Conservation (phyloP, 1,140 invertebrate species). For the Batillaria attramentaria region DNA sequence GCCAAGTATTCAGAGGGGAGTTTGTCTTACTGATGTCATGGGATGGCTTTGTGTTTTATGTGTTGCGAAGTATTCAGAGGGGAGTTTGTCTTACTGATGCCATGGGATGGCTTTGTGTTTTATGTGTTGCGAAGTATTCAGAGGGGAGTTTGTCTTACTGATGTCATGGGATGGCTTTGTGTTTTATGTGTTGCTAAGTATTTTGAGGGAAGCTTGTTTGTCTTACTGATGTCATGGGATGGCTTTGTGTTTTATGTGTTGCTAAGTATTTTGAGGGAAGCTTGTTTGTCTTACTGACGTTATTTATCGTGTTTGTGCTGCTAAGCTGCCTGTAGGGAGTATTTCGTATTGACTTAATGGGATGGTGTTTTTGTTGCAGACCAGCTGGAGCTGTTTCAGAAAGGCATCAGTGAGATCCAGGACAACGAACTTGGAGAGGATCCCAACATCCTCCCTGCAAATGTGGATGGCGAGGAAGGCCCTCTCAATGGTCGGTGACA, state of each 20-base stretch:
- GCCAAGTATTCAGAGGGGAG: too few species aligned
- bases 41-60: neutral
- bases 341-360: too few species aligned
- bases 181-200: too few species aligned
- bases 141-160: neutral
- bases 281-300: neutral
- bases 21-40: neutral
- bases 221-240: neutral
- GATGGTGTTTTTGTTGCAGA: constrained; percentile 49
- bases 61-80: neutral
- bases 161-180: too few species aligned
- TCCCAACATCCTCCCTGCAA: constrained; percentile 68
- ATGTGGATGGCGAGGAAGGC: constrained; percentile 81
- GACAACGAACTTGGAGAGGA: constrained; percentile 72
- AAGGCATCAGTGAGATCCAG: constrained; percentile 64
- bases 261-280: neutral
- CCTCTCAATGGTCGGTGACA: constrained; percentile 73
- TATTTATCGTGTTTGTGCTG: too few species aligned
- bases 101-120: too few species aligned
- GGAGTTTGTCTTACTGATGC: neutral
- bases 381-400: constrained; percentile 70
- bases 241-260: neutral
- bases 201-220: too few species aligned
- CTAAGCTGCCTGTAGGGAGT: too few species aligned
- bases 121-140: too few species aligned